Evolutionary conservation across 1,140 invertebrate genomes (phyloP), one percentile per base, ranked within the genome.

Genomic region (Reticulitermes speratus): DNA sequence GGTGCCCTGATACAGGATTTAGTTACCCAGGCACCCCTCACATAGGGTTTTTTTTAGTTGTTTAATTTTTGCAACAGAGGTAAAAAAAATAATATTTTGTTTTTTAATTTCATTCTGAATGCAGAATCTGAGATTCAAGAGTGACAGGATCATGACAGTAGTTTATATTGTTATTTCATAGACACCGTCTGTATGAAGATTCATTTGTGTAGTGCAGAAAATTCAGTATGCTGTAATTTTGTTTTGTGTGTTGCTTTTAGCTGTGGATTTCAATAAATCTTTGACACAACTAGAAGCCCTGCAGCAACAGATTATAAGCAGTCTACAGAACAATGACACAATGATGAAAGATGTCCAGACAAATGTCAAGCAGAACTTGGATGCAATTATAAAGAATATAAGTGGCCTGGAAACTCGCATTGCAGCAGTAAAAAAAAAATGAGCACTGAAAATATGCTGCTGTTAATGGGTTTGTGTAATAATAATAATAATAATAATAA

Each of bases 181-280:
- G 38, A 38, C 38, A 38, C 38, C 5, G 38, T 38, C 2, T 5
- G 2, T 38, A 38, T 38, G 38, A 38, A 38, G 38, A 38, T 38
- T 38, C 2, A 38, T 38, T 38, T 38, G 5, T 38, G 38, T 38
- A 5, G 5, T 38, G 38, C 38, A 38, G 38, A 38, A 38, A 38
- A 38, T 38, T 38, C 38, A 38, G 38, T 38, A 38, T 38, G 38
- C 38, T 38, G 38, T 38, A 2, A 16, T 48, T 55, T 55, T 55
- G 11, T 55, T 65, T 85, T 81, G 8, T 85, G 12, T 44, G 69
- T 84, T 87, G 87, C 88, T 94, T 93, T 82, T 90, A 98, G 97
- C 96, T 87, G 94, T 95, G 85, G 96, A 97, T 90, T 98, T 98
- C 89, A 95, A 94, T 55, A 96, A 96, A 91, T 96, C 96, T 19